Evolutionary conservation across 2,113 vertebrate genomes (phyloP).

Genomic region (Grus americana): DNA sequence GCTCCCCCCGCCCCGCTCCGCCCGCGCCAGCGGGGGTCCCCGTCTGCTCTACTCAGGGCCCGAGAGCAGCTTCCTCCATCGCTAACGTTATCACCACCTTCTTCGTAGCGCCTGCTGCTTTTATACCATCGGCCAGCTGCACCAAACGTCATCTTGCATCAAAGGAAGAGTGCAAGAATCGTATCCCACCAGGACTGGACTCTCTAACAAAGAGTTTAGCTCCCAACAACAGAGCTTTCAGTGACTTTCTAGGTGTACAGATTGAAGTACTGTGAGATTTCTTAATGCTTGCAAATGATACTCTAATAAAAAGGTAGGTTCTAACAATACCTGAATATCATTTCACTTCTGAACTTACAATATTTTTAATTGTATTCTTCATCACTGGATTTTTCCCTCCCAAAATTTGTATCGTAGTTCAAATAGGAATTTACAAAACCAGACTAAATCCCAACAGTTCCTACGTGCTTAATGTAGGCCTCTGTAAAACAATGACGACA

Average conservation of each 20-base stretch:
- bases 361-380: background rate
- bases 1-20: too few species aligned
- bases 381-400: background rate
- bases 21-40: background rate
- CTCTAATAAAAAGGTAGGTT: background rate
- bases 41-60: fast-evolving
- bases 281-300: background rate
- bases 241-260: background rate
- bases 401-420: background rate
- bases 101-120: background rate
- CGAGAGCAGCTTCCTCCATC: background rate
- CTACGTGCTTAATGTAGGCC: background rate
- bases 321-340: fast-evolving
- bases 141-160: background rate
- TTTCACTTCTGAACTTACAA: background rate
- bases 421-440: background rate
- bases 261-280: background rate
- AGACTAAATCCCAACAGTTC: background rate
- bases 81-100: fast-evolving
- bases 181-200: background rate
- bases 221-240: background rate
- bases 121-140: background rate
- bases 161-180: background rate
- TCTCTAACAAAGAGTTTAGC: background rate
- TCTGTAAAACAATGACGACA: background rate